Conservation (phyloP, 2,113 vertebrate genomes). For the Oophaga pumilio region DNA sequence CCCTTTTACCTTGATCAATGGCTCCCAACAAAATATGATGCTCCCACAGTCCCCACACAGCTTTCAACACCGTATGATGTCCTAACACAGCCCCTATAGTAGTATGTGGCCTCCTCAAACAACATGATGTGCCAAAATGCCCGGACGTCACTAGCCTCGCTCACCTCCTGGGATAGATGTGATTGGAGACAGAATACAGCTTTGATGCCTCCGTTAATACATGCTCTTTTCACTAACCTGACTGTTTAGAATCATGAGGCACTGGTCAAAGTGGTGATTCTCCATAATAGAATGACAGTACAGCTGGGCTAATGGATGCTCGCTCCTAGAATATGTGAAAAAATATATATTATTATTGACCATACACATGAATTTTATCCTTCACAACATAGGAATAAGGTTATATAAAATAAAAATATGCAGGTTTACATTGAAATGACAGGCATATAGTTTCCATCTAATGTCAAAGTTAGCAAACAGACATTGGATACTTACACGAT, state of each 20-base stretch:
- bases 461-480: too few relatives aligned
- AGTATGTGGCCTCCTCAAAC: too few relatives aligned
- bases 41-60: too few relatives aligned
- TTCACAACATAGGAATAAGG: neutral
- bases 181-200: neutral
- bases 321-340: conserved; percentile 76
- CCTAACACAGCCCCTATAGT: too few relatives aligned
- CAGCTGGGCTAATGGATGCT: conserved; percentile 93
- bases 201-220: neutral
- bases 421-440: neutral
- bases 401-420: neutral
- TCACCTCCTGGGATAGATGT: too few relatives aligned
- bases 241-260: conserved; percentile 97
- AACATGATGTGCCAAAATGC: too few relatives aligned
- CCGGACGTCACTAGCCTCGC: too few relatives aligned
- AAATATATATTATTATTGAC: neutral
- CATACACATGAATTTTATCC: neutral
- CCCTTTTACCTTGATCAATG: too few relatives aligned
- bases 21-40: too few relatives aligned
- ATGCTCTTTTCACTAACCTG: conserved; percentile 76
- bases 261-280: conserved; percentile 98
- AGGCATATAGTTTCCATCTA: too few relatives aligned
- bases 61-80: too few relatives aligned
- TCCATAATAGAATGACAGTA: conserved; percentile 99
- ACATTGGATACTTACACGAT: too few relatives aligned